Conservation (phyloP, 2,797 vertebrate genomes). For the Aselliscus stoliczkanus region DNA sequence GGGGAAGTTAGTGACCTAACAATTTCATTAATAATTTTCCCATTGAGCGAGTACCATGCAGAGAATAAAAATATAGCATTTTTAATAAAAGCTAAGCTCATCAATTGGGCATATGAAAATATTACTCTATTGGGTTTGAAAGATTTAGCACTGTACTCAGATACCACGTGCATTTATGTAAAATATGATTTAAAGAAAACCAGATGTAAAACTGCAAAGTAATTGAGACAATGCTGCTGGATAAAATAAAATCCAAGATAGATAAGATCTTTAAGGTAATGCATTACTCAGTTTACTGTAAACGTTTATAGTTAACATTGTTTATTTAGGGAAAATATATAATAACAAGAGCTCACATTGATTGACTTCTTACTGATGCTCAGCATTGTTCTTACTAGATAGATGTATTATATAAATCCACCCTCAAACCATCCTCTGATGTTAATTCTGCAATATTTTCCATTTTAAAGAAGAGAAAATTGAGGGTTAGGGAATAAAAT, state of each 20-base stretch:
- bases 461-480: slow-evolving; percentile 23
- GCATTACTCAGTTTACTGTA: background rate
- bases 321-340: background rate
- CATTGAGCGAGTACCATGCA: background rate
- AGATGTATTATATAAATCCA: background rate
- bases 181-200: slow-evolving; percentile 37
- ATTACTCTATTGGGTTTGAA: background rate
- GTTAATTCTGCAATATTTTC: background rate
- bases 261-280: slow-evolving; percentile 37
- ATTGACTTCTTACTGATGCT: background rate
- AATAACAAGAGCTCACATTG: background rate
- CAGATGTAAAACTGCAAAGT: slow-evolving; percentile 21
- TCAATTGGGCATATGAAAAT: slow-evolving; percentile 27
- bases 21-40: slow-evolving; percentile 54
- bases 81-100: slow-evolving; percentile 28
- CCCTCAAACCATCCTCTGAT: background rate
- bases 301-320: background rate
- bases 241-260: slow-evolving; percentile 31
- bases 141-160: background rate
- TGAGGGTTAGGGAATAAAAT: slow-evolving; percentile 4
- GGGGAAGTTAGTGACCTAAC: slow-evolving; percentile 47
- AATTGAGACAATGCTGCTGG: slow-evolving; percentile 21
- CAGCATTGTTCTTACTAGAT: background rate
- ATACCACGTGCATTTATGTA: background rate
- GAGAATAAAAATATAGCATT: slow-evolving; percentile 38